Evolutionary conservation across 2,797 vertebrate genomes (phyloP).

Genomic region (Xiphophorus birchmanni): DNA sequence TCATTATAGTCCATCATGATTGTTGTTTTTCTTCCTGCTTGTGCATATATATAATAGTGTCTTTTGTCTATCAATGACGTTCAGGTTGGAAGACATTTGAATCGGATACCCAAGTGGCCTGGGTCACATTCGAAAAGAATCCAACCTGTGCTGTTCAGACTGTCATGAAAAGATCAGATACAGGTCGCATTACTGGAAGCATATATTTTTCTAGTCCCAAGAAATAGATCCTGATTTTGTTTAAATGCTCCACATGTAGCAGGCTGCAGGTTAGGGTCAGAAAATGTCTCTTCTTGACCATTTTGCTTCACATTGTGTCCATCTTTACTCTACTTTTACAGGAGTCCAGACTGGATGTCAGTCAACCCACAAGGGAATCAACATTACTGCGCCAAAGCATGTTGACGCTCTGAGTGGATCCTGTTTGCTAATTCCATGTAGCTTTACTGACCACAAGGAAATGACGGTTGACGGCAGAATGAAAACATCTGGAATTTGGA

Average conservation of each 20-base stretch:
- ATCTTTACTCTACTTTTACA: not conserved
- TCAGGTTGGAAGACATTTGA: too few relatives aligned
- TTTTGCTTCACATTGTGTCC: not conserved
- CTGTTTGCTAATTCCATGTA: slow-evolving; percentile 14
- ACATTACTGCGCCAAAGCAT: not conserved
- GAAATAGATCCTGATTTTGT: not conserved
- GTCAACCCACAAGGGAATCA: not conserved
- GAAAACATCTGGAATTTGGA: not conserved
- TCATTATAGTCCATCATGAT: too few relatives aligned
- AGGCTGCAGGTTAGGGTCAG: not conserved
- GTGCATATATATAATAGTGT: too few relatives aligned
- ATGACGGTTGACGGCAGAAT: not conserved
- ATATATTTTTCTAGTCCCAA: not conserved
- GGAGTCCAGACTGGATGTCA: not conserved
- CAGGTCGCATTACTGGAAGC: not conserved
- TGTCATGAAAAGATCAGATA: too few relatives aligned
- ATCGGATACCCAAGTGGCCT: too few relatives aligned
- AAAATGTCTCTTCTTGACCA: slow-evolving; percentile 2
- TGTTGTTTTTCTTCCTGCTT: too few relatives aligned
- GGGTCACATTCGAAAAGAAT: too few relatives aligned
- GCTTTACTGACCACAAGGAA: not conserved
- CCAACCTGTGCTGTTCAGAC: too few relatives aligned
- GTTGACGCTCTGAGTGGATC: not conserved
- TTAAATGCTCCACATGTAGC: not conserved
- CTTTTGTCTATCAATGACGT: too few relatives aligned